Conservation (phyloP, 2,113 vertebrate genomes). For the Carassius auratus region DNA sequence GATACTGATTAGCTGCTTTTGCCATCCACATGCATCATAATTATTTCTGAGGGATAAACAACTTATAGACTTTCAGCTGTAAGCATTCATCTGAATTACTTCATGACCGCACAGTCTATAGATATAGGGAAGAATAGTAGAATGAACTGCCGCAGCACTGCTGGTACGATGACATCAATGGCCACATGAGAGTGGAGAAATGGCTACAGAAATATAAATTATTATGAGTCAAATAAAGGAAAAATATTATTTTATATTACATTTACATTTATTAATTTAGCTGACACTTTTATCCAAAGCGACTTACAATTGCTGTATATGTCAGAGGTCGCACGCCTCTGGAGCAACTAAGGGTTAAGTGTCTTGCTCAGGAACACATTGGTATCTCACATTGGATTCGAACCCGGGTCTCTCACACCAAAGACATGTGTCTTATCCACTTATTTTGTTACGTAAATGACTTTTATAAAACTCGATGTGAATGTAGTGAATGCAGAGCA, state of each 20-base stretch:
- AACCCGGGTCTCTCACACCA: no score
- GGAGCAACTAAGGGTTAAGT: no score
- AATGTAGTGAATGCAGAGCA: no score
- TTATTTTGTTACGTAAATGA: not conserved
- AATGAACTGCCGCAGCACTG: not conserved
- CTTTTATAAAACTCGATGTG: not conserved
- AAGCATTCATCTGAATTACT: not conserved
- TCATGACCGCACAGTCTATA: not conserved
- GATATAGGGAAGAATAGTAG: not conserved
- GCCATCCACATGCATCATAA: not conserved
- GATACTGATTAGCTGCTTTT: conserved; percentile 60
- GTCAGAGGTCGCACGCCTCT: no score
- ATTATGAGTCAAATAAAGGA: not conserved
- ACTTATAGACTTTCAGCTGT: not conserved
- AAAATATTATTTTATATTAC: not conserved
- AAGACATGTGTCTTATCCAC: no score
- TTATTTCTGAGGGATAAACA: conserved; percentile 25
- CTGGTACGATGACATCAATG: not conserved
- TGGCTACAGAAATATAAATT: not conserved
- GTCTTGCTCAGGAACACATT: no score
- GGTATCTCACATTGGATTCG: no score
- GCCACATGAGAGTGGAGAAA: not conserved
- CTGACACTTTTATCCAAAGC: no score
- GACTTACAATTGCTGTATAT: no score
- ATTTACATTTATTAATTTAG: not conserved